Evolutionary conservation across 2,888 invertebrate species (phyloP), one percentile per base, ranked within the genome.

Genomic region (Carpatolechia fugitivella): DNA sequence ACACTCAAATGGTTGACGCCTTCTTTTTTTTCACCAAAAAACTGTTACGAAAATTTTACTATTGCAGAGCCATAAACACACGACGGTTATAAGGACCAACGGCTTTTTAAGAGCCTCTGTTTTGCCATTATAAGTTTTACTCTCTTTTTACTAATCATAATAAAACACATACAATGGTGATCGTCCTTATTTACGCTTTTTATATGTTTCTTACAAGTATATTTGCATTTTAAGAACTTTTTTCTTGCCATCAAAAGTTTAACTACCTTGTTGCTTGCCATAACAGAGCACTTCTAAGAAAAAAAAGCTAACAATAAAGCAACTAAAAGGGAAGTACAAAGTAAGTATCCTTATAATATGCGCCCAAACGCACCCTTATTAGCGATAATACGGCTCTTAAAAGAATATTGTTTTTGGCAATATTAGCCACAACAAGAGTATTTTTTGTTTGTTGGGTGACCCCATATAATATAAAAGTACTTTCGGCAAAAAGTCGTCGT

Each of bases 311-410:
- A 47, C 53, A 54, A 54, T 54, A 54, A 54, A 54, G 35, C 53
- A 47, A 54, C 29, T 54, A 47, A 47, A 54, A 47, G 38, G 38
- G 38, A 3, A 13, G 14, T 38, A 38, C 47, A 24, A 54, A 48
- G 54, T 31, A 38, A 48, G 48, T 54, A 30, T 48, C 40, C 30
- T 54, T 54, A 29, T 54, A 48, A 54, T 31, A 49, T 55, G 55
- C 49, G 44, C 55, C 50, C 55, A 55, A 55, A 55, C 44, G 55
- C 55, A 55, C 55, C 55, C 44, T 55, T 55, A 55, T 55, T 54
- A 54, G 54, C 49, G 54, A 51, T 50, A 55, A 50, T 51, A 44
- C 36, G 36, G 46, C 46, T 47, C 29, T 35, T 55, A 50, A 50
- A 55, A 51, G 46, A 41, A 49, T n/a, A 48, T 40, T 54, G 33